Percentiles rank a stretch among this genome's conserved stretches.
phyloP scores from a whole-genome alignment of 2,797 vertebrate species.

The Acanthopagrus latus region DNA sequence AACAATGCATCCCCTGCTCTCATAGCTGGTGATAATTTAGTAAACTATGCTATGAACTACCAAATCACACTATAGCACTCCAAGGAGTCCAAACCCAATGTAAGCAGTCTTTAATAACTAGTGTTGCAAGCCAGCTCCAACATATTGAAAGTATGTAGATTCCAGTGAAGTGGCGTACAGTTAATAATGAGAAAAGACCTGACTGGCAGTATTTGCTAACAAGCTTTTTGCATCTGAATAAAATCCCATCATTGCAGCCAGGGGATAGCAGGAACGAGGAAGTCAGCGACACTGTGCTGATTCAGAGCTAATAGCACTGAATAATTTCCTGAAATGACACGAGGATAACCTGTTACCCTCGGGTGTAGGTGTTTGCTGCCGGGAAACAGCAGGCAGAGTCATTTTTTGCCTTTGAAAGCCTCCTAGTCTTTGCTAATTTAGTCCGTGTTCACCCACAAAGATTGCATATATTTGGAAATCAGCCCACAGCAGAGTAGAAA shows the following conservation, averaged over 20 bases:
- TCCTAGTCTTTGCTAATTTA: constrained; percentile 66
- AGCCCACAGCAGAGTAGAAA: constrained; percentile 26
- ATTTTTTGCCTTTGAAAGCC: constrained; percentile 65
- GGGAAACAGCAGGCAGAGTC: constrained; percentile 54
- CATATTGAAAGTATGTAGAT: constrained; percentile 12
- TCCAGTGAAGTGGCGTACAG: neutral
- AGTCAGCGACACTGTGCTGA: constrained; percentile 41
- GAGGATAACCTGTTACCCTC: constrained; percentile 45
- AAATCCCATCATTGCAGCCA: constrained; percentile 30
- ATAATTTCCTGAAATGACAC: constrained; percentile 68
- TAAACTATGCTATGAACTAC: neutral
- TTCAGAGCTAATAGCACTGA: constrained; percentile 58
- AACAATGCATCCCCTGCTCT: too few relatives aligned
- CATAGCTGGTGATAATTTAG: neutral
- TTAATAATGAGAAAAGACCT: constrained; percentile 21
- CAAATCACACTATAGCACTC: neutral
- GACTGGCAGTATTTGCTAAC: constrained; percentile 30
- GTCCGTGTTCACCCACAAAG: constrained; percentile 52
- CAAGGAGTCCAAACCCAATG: neutral
- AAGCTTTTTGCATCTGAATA: constrained; percentile 45
- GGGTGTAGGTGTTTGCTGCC: constrained; percentile 62
- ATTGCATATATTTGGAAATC: constrained; percentile 54
- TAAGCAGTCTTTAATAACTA: constrained; percentile 1
- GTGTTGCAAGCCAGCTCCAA: neutral
- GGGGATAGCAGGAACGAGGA: constrained; percentile 34